Percentiles rank a stretch among this genome's conserved stretches.
phyloP scores from a whole-genome alignment of 2,797 vertebrate species.

The Hylomyscus alleni region DNA sequence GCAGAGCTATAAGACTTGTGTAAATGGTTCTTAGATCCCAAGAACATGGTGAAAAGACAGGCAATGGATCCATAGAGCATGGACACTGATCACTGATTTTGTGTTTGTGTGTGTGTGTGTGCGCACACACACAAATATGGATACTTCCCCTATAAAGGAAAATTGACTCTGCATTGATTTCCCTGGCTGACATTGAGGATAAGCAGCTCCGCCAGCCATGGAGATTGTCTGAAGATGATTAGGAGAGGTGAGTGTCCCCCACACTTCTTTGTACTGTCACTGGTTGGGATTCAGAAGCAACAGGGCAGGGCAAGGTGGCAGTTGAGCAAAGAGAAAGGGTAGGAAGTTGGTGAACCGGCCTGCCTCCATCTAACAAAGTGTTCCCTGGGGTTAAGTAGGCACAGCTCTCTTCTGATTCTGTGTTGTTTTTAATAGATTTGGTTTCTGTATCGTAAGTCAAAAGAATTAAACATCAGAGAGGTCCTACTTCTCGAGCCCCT shows the following conservation, averaged over 20 bases:
- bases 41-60: conserved; percentile 11
- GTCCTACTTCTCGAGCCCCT: neutral
- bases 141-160: neutral
- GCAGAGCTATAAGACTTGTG: conserved; percentile 62
- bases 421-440: neutral
- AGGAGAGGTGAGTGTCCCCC: neutral
- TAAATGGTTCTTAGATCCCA: conserved; percentile 21
- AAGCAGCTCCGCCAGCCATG: neutral
- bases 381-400: neutral
- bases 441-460: conserved; percentile 29
- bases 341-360: neutral
- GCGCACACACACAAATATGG: neutral
- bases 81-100: neutral
- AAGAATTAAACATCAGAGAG: neutral
- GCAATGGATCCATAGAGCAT: conserved; percentile 22
- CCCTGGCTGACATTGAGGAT: neutral
- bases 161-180: neutral
- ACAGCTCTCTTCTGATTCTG: neutral
- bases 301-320: neutral
- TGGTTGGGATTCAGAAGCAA: neutral
- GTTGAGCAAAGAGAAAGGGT: neutral
- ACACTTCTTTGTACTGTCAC: neutral
- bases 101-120: too few relatives aligned
- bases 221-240: neutral
- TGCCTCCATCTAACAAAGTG: neutral